Evolutionary conservation across 2,113 vertebrate species (phyloP), one percentile per base, ranked within the genome.

Genomic region (Lota lota): DNA sequence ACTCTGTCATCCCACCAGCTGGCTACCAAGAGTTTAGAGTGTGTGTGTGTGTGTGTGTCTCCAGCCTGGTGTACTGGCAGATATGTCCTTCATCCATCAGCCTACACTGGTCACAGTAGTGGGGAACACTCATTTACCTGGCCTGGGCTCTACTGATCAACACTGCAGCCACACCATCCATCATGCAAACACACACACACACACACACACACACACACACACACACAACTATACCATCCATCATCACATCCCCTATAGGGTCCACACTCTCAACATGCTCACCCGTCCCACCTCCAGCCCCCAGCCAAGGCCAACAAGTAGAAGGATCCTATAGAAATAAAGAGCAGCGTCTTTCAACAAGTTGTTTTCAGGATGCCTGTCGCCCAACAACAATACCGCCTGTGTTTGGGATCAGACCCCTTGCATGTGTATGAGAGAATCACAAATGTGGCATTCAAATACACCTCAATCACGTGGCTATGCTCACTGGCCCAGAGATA

Each of bases 61-160:
- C 77, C 70, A 73, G 77, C 81, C 61, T 64, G 60, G 84, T 88
- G 84, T 88, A 88, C 83, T 78, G 79, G 88, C 84, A 88, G 83
- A 88, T 90, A 90, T 87, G 84, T 85, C 84, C 78, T 86, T 90
- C 88, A 90, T 90, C 85, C 80, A 88, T 90, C 87, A 89, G 86
- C 70, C 76, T 73, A 78, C 83, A 85, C 84, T 88, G 84, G 84
- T 82, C 81, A 85, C 78, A 77, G 70, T 76, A 76, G 78, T 82
- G 69, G 75, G 79, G 78, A 83, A 86, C 74, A 78, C 82, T 88
- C 85, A 87, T 89, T 84, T 85, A 87, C 82, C 83, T 85, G 88
- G 76, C 73, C 75, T 79, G 77, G 84, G 82, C 79, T 76, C 76
- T 74, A 71, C 77, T 88, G 80, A 88, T 89, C 88, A 89, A 73